Percentiles rank a stretch among this genome's conserved stretches.
Evolutionary conservation across 1,140 invertebrate genomes (phyloP).

Genomic region (Diorhabda elongata): DNA sequence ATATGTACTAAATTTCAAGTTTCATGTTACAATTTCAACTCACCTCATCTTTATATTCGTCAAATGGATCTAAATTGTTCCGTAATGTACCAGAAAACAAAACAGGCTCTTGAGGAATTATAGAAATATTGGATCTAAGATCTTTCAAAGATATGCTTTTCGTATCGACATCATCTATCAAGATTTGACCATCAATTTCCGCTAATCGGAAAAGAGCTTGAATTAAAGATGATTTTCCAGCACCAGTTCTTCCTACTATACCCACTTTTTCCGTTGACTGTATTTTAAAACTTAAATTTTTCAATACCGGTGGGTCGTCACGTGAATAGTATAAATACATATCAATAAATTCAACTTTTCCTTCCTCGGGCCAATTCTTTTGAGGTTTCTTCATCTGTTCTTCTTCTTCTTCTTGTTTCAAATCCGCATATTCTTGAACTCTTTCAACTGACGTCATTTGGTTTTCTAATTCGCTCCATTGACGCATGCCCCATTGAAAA

Average conservation of each 20-base stretch:
- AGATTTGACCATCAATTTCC: slow-evolving; percentile 63
- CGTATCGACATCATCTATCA: slow-evolving; percentile 67
- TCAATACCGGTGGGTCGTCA: slow-evolving; percentile 50
- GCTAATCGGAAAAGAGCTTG: slow-evolving; percentile 66
- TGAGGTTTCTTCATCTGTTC: slow-evolving; percentile 48
- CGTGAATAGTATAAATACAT: slow-evolving; percentile 54
- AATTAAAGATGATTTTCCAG: slow-evolving; percentile 76
- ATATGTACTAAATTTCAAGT: not conserved
- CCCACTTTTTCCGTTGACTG: slow-evolving; percentile 59
- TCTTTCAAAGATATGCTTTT: slow-evolving; percentile 60
- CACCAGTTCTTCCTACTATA: slow-evolving; percentile 71
- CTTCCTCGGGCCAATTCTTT: slow-evolving; percentile 32
- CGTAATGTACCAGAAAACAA: slow-evolving; percentile 76
- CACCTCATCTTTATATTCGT: slow-evolving; percentile 63
- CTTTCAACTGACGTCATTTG: slow-evolving; percentile 64
- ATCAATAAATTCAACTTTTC: slow-evolving; percentile 39
- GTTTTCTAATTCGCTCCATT: slow-evolving; percentile 67
- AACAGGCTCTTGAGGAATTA: slow-evolving; percentile 80
- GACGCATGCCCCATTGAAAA: slow-evolving; percentile 70
- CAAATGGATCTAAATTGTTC: slow-evolving; percentile 82
- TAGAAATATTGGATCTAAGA: slow-evolving; percentile 68
- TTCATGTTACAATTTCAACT: not conserved
- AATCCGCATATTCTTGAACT: slow-evolving; percentile 44
- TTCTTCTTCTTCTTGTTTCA: slow-evolving; percentile 25
- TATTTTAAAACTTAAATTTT: slow-evolving; percentile 53